Base-by-base conservation (phyloP, 2,113 vertebrate genomes). In the Spheniscus mendiculus region DNA sequence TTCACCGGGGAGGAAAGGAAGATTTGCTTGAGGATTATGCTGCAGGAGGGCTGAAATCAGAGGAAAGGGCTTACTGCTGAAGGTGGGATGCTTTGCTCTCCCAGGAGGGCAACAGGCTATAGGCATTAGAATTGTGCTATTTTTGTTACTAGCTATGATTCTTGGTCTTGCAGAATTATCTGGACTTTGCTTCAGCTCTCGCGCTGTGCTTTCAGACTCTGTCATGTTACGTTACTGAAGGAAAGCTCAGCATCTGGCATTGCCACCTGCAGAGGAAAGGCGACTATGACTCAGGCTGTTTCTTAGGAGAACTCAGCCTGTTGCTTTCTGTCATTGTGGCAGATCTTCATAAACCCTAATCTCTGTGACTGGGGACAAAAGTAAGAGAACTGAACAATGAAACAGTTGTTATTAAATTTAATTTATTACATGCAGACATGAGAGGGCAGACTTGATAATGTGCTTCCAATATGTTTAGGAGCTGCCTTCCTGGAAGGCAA, bases 231-330 rank as follows among this genome's bases (percentile, higher is more conserved):
- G 2, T 53, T 49, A 40, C 34, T 26, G 86, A 67, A 42, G 52
- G 62, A 55, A 71, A 30, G n/a, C n/a, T 16, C 16, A 8, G 42
- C 0, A 1, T 25, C 65, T 65, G 56, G 53, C 53, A 27, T 36
- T 42, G 70, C 30, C 50, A 42, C 13, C 59, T 61, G 21, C 65
- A 49, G 65, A 55, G 29, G 78, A 87, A 38, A 72, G 59, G 44
- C 1, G 5, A n/a, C 0, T 2, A 22, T 0, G 1, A 19, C 36
- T 45, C 16, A 3, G 34, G 27, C 44, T 63, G 34, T 69, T 77
- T n/a, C 38, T 80, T 38, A 29, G 2, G 19, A 59, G 32, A 44
- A 52, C 22, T 83, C 65, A 25, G 66, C 36, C 38, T 80, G 18
- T 36, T 52, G 50, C 61, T 85, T 89, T 79, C 32, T 40, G 27